Evolutionary conservation across 2,888 invertebrate genomes (phyloP).

Genomic region (Erebia ligea): DNA sequence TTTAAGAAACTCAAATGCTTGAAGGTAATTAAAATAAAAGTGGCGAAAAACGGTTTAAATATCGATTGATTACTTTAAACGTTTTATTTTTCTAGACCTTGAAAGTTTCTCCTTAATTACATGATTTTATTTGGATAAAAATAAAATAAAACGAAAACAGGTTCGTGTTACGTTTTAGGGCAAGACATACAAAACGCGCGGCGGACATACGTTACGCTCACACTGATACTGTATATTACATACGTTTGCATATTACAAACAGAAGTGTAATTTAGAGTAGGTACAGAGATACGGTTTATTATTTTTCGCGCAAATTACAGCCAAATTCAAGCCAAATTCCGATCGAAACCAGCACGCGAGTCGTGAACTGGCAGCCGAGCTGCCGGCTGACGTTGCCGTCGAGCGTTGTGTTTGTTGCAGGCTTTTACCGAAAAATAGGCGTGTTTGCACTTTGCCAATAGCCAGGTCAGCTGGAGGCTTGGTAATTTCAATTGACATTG

Average conservation of each 20-base stretch:
- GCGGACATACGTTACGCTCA: too few relatives aligned
- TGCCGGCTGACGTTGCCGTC: too few relatives aligned
- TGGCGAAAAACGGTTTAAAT: background rate
- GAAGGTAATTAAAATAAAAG: conserved; percentile 1
- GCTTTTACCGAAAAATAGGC: conserved; percentile 23
- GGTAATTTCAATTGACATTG: conserved; percentile 33
- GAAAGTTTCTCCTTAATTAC: conserved; percentile 25
- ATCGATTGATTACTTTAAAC: background rate
- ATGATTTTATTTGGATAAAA: conserved; percentile 25
- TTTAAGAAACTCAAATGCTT: conserved; percentile 3
- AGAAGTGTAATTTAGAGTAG: too few relatives aligned
- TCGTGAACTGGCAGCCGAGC: too few relatives aligned
- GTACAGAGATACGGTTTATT: too few relatives aligned
- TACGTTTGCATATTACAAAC: too few relatives aligned
- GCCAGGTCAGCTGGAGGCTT: background rate
- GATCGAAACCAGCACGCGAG: too few relatives aligned
- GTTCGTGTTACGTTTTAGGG: conserved; percentile 24
- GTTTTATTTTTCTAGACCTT: conserved; percentile 14
- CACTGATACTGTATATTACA: too few relatives aligned
- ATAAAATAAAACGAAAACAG: conserved; percentile 25
- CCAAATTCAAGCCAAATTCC: too few relatives aligned
- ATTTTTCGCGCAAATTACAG: too few relatives aligned
- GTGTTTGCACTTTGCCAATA: conserved; percentile 28
- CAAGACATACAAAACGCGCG: background rate
- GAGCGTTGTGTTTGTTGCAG: too few relatives aligned